Evolutionary conservation across 1,140 invertebrate genomes (phyloP), one percentile per base, ranked within the genome.

Genomic region (Dicyema japonicum): DNA sequence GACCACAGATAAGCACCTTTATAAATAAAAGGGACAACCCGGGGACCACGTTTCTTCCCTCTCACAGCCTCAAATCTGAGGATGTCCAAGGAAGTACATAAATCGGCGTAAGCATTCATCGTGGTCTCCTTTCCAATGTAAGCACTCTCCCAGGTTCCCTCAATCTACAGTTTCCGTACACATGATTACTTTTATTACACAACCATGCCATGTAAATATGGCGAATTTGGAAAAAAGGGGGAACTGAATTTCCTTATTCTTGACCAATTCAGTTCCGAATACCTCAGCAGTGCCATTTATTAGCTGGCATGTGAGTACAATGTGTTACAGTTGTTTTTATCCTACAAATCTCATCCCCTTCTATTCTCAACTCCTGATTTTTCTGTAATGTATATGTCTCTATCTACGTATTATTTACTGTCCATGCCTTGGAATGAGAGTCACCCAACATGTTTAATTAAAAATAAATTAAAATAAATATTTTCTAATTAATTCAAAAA

Each of bases 121-220:
- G 78, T 78, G 1, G 78, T 88, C 47, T 88, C 78, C 49, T 75
- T 80, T 1, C 76, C 69, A 1, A 80, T 62, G 46, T 88, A 88
- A 37, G 67, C 71, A 2, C 78, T 70, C 53, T 85, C 75, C n/a
- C n/a, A n/a, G n/a, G n/a, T n/a, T n/a, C n/a, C n/a, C n/a, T n/a
- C n/a, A n/a, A n/a, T n/a, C n/a, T n/a, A n/a, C n/a, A n/a, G n/a
- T n/a, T n/a, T n/a, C n/a, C n/a, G n/a, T n/a, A n/a, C n/a, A n/a
- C n/a, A n/a, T n/a, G n/a, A n/a, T n/a, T 48, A 48, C 46, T 36
- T 47, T 74, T 64, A 19, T 45, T 1, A 62, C 64, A 43, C 76
- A 88, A 2, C 76, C 76, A 44, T 90, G 74, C 64, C 70, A 94
- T 5, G 82, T 82, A 40, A 72, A 94, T 2, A 92, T 66, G 0